phyloP scores from a whole-genome alignment of 2,888 invertebrate genomes.

The Tinea semifulvella region DNA sequence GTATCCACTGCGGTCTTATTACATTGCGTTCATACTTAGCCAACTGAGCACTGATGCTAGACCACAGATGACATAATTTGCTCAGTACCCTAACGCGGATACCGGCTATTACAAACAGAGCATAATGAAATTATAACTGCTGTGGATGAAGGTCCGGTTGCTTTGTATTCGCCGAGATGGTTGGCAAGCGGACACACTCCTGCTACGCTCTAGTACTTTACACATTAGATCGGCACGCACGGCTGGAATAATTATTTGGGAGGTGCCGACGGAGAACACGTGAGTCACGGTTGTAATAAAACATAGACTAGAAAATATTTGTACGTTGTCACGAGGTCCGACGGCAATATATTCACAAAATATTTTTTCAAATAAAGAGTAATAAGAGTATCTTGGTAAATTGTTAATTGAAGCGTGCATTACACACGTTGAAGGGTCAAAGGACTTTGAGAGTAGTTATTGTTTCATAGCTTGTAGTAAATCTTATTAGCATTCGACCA shows the following conservation, averaged over 20 bases:
- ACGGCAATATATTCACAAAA: background rate
- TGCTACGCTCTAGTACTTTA: constrained; percentile 21
- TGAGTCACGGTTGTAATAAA: constrained; percentile 12
- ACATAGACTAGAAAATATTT: constrained; percentile 1
- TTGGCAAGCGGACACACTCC: constrained; percentile 23
- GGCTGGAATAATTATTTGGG: constrained; percentile 23
- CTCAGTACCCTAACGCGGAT: constrained; percentile 2
- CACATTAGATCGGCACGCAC: constrained; percentile 23
- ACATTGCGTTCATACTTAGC: constrained; percentile 22
- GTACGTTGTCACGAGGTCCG: background rate
- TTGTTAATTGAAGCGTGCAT: background rate
- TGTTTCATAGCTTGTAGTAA: constrained; percentile 8
- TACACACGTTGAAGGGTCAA: background rate
- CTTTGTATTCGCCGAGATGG: constrained; percentile 1
- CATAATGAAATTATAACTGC: constrained; percentile 13
- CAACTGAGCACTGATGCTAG: constrained; percentile 12
- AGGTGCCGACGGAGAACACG: constrained; percentile 19
- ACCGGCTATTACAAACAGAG: constrained; percentile 10
- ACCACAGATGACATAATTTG: constrained; percentile 14
- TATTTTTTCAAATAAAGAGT: background rate
- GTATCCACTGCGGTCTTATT: constrained; percentile 22
- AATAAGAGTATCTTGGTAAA: background rate
- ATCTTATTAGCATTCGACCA: constrained; percentile 12
- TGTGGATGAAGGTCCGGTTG: constrained; percentile 4
- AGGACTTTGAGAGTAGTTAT: background rate